Evolutionary conservation across 2,888 invertebrate genomes (phyloP).

Genomic region (Tenthredo notha): DNA sequence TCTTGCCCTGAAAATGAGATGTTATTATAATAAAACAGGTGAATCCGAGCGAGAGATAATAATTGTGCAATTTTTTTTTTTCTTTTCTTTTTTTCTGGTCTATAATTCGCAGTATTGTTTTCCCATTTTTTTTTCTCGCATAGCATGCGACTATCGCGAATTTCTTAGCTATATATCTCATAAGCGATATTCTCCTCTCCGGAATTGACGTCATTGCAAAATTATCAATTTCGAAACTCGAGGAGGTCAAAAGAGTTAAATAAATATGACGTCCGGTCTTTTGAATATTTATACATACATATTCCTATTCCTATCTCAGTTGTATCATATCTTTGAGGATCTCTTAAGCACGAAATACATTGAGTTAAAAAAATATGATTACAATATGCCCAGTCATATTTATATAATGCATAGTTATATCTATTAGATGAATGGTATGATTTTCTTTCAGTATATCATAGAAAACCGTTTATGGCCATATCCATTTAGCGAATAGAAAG

Average conservation of each 20-base stretch:
- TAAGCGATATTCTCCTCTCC: neutral
- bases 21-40: neutral
- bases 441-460: neutral
- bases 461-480: neutral
- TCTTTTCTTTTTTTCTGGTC: neutral
- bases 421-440: neutral
- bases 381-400: neutral
- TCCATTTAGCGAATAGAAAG: neutral
- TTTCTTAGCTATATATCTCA: neutral
- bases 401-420: neutral
- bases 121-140: neutral
- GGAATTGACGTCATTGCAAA: conserved; percentile 27
- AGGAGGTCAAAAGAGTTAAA: conserved; percentile 9
- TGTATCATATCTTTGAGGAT: neutral
- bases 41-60: neutral
- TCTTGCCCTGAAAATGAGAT: neutral
- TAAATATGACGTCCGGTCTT: conserved; percentile 10
- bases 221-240: neutral
- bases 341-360: neutral
- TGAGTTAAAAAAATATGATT: neutral
- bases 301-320: neutral
- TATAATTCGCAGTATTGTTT: neutral
- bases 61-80: neutral
- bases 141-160: neutral
- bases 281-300: neutral